Conservation (phyloP, 2,888 invertebrate species). For the Cerastis rubricosa region DNA sequence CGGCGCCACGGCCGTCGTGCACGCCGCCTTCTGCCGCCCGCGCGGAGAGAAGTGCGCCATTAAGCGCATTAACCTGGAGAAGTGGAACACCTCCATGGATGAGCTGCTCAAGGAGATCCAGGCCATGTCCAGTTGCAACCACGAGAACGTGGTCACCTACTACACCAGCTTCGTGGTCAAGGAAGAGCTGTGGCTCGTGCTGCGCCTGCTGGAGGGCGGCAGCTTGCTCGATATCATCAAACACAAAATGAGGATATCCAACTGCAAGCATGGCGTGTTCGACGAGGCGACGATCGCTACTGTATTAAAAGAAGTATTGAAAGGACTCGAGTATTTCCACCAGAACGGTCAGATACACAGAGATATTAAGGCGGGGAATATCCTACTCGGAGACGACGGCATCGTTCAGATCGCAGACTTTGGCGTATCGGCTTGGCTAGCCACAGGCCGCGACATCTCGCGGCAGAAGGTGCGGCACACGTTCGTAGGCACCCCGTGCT, state of each 20-base stretch:
- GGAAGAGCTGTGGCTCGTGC: conserved; percentile 99
- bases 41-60: conserved; percentile 99
- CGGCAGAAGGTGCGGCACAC: conserved; percentile 99
- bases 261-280: conserved; percentile 99
- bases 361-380: conserved; percentile 92
- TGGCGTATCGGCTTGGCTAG: conserved; percentile 99
- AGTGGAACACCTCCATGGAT: conserved; percentile 99
- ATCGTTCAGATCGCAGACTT: conserved; percentile 99
- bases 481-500: conserved; percentile 99
- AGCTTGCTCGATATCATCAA: conserved; percentile 98
- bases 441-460: conserved; percentile 98
- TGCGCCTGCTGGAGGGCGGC: conserved; percentile 98
- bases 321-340: conserved; percentile 99
- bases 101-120: conserved; percentile 98
- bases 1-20: conserved; percentile 99
- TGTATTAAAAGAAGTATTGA: conserved; percentile 98
- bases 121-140: conserved; percentile 99
- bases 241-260: conserved; percentile 97
- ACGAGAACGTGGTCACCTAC: conserved; percentile 99
- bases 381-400: conserved; percentile 99
- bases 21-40: conserved; percentile 98
- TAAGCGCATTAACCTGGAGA: conserved; percentile 99
- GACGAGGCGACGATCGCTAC: conserved; percentile 99
- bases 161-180: conserved; percentile 99
- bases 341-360: conserved; percentile 99